Percentiles rank a stretch among this genome's conserved stretches.
These are phyloP conservation scores for Tetrao urogallus DNA, from an alignment of 2,113 vertebrate species.

Conservation along the genomic window DNA sequence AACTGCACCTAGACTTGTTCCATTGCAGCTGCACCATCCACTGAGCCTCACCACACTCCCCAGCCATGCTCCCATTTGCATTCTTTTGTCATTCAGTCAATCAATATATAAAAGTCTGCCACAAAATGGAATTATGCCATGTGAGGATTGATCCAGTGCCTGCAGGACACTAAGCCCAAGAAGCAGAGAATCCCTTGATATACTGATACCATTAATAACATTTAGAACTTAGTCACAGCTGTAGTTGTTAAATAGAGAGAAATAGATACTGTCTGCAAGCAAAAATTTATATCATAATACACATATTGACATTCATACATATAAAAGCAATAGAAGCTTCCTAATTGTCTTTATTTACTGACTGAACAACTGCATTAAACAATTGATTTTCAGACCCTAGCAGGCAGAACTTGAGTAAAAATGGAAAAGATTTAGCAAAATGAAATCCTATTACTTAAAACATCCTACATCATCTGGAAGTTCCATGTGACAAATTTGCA, in stretches of 20 bases:
- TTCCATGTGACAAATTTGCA: neutral
- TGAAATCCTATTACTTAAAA: neutral
- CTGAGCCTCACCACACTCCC: neutral
- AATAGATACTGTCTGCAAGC: neutral
- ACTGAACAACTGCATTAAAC: neutral
- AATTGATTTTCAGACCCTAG: conserved; percentile 12
- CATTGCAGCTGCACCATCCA: neutral
- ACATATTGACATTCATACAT: neutral
- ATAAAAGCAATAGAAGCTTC: conserved; percentile 22
- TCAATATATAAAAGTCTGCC: neutral
- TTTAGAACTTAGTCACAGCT: neutral
- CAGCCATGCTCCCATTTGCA: neutral
- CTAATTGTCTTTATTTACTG: neutral
- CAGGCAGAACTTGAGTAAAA: neutral
- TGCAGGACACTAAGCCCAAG: neutral
- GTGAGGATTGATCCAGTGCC: neutral
- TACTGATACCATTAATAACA: neutral
- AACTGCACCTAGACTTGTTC: neutral
- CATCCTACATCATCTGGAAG: neutral
- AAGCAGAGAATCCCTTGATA: neutral
- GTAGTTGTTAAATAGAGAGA: neutral
- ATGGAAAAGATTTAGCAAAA: neutral
- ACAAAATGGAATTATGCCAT: neutral
- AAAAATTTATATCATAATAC: neutral
- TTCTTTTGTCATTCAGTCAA: neutral